Evolutionary conservation across 2,113 vertebrate genomes (phyloP).

Genomic region (Aphelocoma coerulescens): DNA sequence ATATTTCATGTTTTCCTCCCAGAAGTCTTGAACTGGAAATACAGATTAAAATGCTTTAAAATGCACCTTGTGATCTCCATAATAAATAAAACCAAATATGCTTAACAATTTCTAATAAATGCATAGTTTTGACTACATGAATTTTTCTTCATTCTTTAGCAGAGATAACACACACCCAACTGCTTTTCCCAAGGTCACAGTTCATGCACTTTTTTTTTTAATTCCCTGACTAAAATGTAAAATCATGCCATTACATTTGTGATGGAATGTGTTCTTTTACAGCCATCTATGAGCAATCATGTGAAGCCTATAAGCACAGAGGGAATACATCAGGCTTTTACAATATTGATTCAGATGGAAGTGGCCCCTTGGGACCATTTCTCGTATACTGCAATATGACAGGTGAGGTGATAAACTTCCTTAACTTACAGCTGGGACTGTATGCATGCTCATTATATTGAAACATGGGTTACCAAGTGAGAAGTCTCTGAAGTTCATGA

Average conservation of each 20-base stretch:
- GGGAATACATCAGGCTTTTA: conserved; percentile 89
- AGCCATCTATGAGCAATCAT: conserved; percentile 92
- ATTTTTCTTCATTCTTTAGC: neutral
- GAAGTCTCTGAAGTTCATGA: neutral
- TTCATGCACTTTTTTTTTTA: neutral
- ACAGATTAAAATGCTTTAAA: neutral
- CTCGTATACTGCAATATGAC: conserved; percentile 94
- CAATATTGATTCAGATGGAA: conserved; percentile 89
- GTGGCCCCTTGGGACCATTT: conserved; percentile 85
- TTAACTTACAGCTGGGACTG: conserved; percentile 20
- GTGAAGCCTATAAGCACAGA: conserved; percentile 93
- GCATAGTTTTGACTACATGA: neutral
- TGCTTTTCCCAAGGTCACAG: neutral
- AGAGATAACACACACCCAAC: neutral
- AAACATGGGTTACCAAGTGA: neutral
- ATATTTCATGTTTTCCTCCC: neutral
- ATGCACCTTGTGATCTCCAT: neutral
- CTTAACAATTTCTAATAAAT: neutral
- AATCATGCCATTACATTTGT: neutral
- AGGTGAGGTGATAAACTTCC: conserved; percentile 77
- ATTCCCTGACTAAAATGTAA: neutral
- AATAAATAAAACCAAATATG: neutral
- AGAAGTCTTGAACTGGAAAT: neutral
- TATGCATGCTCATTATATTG: neutral
- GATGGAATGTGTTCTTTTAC: conserved; percentile 38